A percentile compares a stretch with the other conserved stretches of the same genome.
phyloP scores from a whole-genome alignment of 2,113 vertebrate species.

The Thalassarche chlororhynchos region DNA sequence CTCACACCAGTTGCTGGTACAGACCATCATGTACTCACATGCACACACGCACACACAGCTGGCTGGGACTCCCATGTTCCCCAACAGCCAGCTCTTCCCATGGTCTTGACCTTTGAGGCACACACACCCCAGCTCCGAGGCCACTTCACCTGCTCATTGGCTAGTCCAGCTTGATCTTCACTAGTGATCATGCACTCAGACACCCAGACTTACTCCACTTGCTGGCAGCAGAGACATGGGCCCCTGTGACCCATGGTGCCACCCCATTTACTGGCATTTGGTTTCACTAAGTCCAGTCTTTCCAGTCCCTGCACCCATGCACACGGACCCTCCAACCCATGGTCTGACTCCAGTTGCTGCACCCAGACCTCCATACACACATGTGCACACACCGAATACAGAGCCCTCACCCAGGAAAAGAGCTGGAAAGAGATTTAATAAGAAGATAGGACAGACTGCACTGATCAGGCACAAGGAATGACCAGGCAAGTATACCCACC shows the following conservation, averaged over 20 bases:
- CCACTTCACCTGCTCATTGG: background rate
- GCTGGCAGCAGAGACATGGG: background rate
- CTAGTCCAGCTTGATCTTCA: background rate
- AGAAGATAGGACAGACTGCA: background rate
- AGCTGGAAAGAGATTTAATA: background rate
- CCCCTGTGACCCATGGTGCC: background rate
- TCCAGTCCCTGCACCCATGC: background rate
- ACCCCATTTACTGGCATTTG: background rate
- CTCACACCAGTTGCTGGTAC: background rate
- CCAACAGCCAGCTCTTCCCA: background rate
- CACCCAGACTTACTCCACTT: background rate
- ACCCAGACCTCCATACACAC: background rate
- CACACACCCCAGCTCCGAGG: background rate
- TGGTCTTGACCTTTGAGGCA: background rate
- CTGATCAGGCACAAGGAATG: background rate
- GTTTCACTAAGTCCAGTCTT: background rate
- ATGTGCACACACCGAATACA: background rate
- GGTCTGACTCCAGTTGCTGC: background rate
- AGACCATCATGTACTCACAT: fast-evolving
- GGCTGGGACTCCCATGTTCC: background rate
- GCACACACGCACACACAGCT: background rate
- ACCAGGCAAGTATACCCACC: background rate
- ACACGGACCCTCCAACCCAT: fast-evolving
- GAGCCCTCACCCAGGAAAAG: background rate
- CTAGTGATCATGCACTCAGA: background rate